These are phyloP conservation scores for Achatina immaculata DNA, from an alignment of 1,140 invertebrate genomes.

Conservation along the genomic window DNA sequence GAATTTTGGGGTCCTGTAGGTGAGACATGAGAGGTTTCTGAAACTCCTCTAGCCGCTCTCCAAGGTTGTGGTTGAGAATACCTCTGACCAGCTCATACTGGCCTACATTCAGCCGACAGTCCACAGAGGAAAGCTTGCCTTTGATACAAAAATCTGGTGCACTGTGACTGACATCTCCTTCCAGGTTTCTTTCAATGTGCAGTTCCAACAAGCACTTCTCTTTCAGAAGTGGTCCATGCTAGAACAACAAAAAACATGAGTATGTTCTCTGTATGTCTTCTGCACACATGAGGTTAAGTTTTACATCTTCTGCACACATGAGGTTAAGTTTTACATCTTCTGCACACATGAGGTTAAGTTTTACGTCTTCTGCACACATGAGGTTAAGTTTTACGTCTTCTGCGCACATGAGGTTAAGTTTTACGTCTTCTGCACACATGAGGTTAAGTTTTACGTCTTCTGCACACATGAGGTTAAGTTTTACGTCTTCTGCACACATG, in stretches of 20 bases:
- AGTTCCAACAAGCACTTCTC: slow-evolving; percentile 85
- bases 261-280: neutral
- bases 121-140: slow-evolving; percentile 87
- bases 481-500: too few species aligned
- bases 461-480: too few species aligned
- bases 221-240: slow-evolving; percentile 76
- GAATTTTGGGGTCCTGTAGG: slow-evolving; percentile 66
- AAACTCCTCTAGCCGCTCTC: slow-evolving; percentile 85
- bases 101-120: slow-evolving; percentile 83
- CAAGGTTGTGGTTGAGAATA: slow-evolving; percentile 91
- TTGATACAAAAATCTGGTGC: slow-evolving; percentile 89
- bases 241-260: neutral
- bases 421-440: too few species aligned
- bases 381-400: too few species aligned
- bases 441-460: too few species aligned
- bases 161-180: slow-evolving; percentile 77
- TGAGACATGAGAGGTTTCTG: slow-evolving; percentile 64
- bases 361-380: too few species aligned
- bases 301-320: too few species aligned
- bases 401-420: too few species aligned
- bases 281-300: too few species aligned
- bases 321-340: too few species aligned
- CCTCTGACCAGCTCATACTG: slow-evolving; percentile 92
- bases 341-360: too few species aligned
- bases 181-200: slow-evolving; percentile 87